phyloP scores from a whole-genome alignment of 2,888 invertebrate species.

The Drosophila rubida region DNA sequence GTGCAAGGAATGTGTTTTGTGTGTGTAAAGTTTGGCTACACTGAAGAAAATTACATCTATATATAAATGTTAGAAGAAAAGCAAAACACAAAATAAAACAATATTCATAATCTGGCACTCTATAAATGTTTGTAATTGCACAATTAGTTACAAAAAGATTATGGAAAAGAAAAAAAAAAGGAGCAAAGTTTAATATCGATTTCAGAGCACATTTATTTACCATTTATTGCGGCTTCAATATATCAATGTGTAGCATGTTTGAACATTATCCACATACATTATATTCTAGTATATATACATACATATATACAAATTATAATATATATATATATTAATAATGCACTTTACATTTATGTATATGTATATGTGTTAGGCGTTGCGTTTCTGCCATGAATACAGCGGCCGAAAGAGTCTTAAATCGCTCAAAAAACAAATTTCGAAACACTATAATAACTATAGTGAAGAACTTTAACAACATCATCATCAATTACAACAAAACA shows the following conservation, averaged over 20 bases:
- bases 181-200: slow-evolving; percentile 46
- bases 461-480: slow-evolving; percentile 51
- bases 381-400: slow-evolving; percentile 78
- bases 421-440: slow-evolving; percentile 27
- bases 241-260: slow-evolving; percentile 79
- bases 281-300: slow-evolving; percentile 27
- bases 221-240: slow-evolving; percentile 69
- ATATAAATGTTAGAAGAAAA: slow-evolving; percentile 32
- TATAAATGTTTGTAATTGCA: slow-evolving; percentile 65
- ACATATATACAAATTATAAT: background rate
- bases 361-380: slow-evolving; percentile 79
- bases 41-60: slow-evolving; percentile 19
- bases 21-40: slow-evolving; percentile 56
- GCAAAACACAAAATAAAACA: background rate
- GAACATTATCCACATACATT: slow-evolving; percentile 49
- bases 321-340: slow-evolving; percentile 41
- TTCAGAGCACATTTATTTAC: slow-evolving; percentile 77
- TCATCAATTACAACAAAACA: slow-evolving; percentile 60
- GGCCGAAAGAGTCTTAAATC: slow-evolving; percentile 35
- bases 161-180: slow-evolving; percentile 28
- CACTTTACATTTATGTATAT: slow-evolving; percentile 78
- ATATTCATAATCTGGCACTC: slow-evolving; percentile 53
- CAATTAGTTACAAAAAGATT: slow-evolving; percentile 40
- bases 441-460: slow-evolving; percentile 24
- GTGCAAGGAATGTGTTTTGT: slow-evolving; percentile 20